Evolutionary conservation across 2,797 vertebrate species (phyloP).

Genomic region (Gallinago nigripennis): DNA sequence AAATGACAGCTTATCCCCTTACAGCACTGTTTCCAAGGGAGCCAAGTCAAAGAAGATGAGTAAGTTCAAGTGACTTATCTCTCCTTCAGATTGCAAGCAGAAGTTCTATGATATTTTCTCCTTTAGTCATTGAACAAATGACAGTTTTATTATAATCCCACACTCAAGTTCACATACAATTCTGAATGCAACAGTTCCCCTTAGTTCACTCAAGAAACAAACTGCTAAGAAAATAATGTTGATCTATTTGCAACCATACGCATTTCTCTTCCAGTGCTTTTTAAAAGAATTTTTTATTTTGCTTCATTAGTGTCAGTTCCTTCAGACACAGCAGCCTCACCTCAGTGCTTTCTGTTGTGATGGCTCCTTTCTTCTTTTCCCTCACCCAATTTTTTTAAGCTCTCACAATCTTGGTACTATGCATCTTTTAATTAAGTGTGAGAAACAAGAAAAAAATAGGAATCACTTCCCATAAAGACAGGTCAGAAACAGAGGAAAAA

Average conservation of each 20-base stretch:
- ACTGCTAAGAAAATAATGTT: background rate
- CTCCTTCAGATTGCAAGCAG: background rate
- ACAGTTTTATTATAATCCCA: background rate
- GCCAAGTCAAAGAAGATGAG: background rate
- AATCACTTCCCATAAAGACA: background rate
- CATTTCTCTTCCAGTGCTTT: background rate
- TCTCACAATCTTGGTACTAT: background rate
- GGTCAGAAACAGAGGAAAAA: background rate
- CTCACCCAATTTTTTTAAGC: background rate
- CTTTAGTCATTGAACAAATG: background rate
- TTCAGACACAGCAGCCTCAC: background rate
- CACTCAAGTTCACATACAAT: background rate
- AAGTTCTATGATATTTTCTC: background rate
- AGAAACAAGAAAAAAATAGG: background rate
- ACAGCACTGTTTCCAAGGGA: background rate
- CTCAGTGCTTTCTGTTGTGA: background rate
- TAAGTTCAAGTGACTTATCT: background rate
- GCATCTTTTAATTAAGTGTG: background rate
- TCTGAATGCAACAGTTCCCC: background rate
- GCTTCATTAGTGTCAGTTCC: background rate
- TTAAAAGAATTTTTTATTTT: background rate
- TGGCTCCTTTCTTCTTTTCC: background rate
- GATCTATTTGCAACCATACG: background rate
- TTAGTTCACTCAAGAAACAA: background rate
- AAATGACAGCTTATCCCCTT: slow-evolving; percentile 9